phyloP scores from a whole-genome alignment of 2,888 invertebrate species.

The Tanaodytes sp. region DNA sequence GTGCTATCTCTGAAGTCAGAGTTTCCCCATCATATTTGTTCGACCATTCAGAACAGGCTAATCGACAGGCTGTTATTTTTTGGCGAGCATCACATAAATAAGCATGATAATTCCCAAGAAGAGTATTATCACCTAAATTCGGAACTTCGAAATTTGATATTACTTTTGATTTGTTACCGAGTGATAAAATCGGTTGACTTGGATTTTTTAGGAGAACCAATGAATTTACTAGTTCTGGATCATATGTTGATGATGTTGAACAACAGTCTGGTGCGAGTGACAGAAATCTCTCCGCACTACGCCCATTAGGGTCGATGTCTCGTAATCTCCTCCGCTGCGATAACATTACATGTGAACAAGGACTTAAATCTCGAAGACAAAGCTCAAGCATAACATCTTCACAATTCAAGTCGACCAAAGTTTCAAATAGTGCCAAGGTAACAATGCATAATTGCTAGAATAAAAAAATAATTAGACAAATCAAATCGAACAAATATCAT shows the following conservation, averaged over 20 bases:
- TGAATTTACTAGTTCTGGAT: slow-evolving; percentile 15
- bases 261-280: slow-evolving; percentile 82
- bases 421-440: slow-evolving; percentile 91
- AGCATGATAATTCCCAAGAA: slow-evolving; percentile 87
- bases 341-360: slow-evolving; percentile 86
- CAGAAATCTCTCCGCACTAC: slow-evolving; percentile 84
- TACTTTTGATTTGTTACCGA: slow-evolving; percentile 27
- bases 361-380: slow-evolving; percentile 87
- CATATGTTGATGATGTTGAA: slow-evolving; percentile 25
- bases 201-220: no score
- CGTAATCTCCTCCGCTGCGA: slow-evolving; percentile 83
- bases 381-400: slow-evolving; percentile 97
- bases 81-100: slow-evolving; percentile 89
- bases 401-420: slow-evolving; percentile 91
- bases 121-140: slow-evolving; percentile 74
- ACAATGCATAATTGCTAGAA: slow-evolving; percentile 84
- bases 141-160: slow-evolving; percentile 53
- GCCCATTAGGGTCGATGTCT: slow-evolving; percentile 82
- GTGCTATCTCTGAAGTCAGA: no score
- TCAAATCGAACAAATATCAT: slow-evolving; percentile 76
- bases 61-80: slow-evolving; percentile 82
- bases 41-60: slow-evolving; percentile 86
- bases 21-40: slow-evolving; percentile 83
- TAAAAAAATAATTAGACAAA: slow-evolving; percentile 20
- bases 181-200: no score